Evolutionary conservation across 1,140 invertebrate species (phyloP).

Genomic region (Mya arenaria): DNA sequence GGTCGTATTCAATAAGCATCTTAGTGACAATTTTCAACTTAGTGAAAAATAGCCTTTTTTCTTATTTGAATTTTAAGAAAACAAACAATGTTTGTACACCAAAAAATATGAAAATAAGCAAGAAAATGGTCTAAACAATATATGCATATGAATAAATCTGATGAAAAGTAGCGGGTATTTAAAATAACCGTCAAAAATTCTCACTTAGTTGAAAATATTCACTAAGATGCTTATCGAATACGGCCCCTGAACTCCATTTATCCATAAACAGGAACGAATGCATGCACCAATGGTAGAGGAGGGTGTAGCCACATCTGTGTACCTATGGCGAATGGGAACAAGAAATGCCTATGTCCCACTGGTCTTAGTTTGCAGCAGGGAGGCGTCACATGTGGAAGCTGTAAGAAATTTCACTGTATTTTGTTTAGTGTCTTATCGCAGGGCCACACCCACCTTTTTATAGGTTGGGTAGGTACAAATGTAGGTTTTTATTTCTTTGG

Average conservation of each 20-base stretch:
- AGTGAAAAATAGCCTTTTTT: too few species aligned
- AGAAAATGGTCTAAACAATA: too few species aligned
- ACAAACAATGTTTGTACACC: too few species aligned
- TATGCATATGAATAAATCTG: too few species aligned
- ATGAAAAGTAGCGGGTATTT: too few species aligned
- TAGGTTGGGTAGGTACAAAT: background rate
- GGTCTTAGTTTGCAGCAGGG: conserved; percentile 88
- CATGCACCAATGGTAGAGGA: conserved; percentile 83
- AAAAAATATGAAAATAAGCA: too few species aligned
- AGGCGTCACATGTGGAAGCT: conserved; percentile 86
- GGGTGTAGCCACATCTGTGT: conserved; percentile 97
- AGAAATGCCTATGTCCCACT: conserved; percentile 91
- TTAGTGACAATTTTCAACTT: too few species aligned
- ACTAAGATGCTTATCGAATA: background rate
- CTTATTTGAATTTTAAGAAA: too few species aligned
- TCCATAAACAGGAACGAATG: conserved; percentile 62
- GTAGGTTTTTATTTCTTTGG: background rate
- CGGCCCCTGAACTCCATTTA: background rate
- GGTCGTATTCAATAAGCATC: too few species aligned
- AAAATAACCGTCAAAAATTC: too few species aligned
- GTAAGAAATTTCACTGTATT: too few species aligned
- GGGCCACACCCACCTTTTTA: background rate
- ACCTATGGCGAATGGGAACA: conserved; percentile 83
- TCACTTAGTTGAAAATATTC: background rate
- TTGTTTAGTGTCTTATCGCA: too few species aligned